These are phyloP conservation scores for Sarcophaga variegata DNA, from an alignment of 2,888 invertebrate species.

Conservation along the genomic window DNA sequence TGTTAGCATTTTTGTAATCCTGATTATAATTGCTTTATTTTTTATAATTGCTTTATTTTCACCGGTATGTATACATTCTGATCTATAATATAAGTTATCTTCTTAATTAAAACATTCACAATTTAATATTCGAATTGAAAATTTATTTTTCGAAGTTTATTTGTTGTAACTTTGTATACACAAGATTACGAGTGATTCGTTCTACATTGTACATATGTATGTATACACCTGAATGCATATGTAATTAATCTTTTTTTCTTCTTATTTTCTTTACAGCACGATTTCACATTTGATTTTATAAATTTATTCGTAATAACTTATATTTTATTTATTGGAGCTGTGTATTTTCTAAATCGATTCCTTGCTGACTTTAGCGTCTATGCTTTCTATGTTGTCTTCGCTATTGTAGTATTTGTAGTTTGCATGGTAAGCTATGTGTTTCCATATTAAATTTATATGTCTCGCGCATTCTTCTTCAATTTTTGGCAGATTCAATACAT, in stretches of 20 bases:
- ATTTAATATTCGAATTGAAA: too few species aligned
- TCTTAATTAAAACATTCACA: background rate
- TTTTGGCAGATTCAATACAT: background rate
- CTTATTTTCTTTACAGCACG: conserved; percentile 71
- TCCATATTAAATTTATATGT: background rate
- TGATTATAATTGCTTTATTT: conserved; percentile 68
- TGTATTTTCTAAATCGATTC: conserved; percentile 73
- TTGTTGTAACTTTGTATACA: too few species aligned
- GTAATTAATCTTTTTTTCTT: background rate
- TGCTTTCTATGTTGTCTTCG: conserved; percentile 70
- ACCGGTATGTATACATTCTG: conserved; percentile 70
- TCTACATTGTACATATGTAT: too few species aligned
- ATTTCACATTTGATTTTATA: conserved; percentile 76
- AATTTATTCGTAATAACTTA: conserved; percentile 76
- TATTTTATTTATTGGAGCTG: conserved; percentile 73
- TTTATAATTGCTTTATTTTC: conserved; percentile 70
- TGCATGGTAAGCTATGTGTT: conserved; percentile 52
- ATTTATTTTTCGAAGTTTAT: too few species aligned
- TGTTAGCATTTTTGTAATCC: conserved; percentile 69
- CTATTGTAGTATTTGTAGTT: conserved; percentile 55
- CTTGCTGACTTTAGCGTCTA: conserved; percentile 62
- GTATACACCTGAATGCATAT: too few species aligned
- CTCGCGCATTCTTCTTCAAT: too few species aligned
- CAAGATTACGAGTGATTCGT: too few species aligned
- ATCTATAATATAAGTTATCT: conserved; percentile 20